Conservation (phyloP, 2,888 invertebrate genomes). For the Diarsia dahlii region DNA sequence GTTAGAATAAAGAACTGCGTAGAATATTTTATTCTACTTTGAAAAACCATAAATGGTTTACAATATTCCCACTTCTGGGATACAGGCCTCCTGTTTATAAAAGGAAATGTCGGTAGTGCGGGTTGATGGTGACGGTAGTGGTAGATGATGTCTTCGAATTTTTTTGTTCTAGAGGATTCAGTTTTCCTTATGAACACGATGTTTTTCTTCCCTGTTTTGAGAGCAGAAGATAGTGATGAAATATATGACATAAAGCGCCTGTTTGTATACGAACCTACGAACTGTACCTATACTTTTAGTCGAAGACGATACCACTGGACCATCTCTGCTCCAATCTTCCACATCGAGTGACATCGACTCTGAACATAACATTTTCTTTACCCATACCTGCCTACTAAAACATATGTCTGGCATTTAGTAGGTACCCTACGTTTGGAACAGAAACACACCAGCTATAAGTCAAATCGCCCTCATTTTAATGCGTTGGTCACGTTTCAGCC, state of each 20-base stretch:
- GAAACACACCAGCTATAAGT: conserved; percentile 3
- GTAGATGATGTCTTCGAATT: neutral
- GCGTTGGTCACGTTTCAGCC: conserved; percentile 25
- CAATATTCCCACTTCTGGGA: neutral
- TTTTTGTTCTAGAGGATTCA: neutral
- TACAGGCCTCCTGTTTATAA: no score
- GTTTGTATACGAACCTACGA: neutral
- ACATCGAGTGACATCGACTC: neutral
- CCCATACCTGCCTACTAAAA: neutral
- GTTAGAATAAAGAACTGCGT: conserved; percentile 2
- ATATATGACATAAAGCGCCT: neutral
- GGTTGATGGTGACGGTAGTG: no score
- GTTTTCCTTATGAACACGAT: neutral
- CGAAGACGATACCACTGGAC: neutral
- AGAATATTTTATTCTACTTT: neutral
- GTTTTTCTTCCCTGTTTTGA: neutral
- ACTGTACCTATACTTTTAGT: neutral
- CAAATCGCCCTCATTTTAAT: conserved; percentile 35
- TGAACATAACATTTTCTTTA: neutral
- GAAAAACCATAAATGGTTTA: neutral
- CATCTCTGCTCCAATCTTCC: neutral
- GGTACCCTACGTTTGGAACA: neutral
- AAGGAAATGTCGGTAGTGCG: no score
- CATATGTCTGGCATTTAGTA: neutral
- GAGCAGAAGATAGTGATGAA: neutral